Base-by-base conservation (phyloP, 2,797 vertebrate genomes). In the Coccyzus lansbergi region DNA sequence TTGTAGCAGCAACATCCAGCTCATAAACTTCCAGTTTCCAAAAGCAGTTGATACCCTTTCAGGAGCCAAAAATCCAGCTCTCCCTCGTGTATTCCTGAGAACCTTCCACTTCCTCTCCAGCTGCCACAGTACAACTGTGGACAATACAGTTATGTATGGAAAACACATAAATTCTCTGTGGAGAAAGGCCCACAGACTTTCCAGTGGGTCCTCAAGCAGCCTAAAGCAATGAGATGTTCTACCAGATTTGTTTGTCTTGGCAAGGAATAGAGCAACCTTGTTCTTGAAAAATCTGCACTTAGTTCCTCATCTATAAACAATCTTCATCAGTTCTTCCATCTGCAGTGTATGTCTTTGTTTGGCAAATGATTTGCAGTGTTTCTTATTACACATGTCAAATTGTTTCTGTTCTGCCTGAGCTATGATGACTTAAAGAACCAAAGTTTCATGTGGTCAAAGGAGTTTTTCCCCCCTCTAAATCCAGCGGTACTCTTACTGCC, bases 271-370 rank as follows among this genome's bases (percentile, higher is more conserved):
- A 64, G 28, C 78, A 96, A 94, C 86, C 88, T 80, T 89, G 76
- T 68, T 92, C 86, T 91, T 87, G 68, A 94, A 94, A 94, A 95
- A 82, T 69, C 93, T 79, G 86, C 90, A 84, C 77, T 95, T 74
- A 93, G 70, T 74, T 94, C 83, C 83, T 49, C 81, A 83, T 85
- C 82, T 95, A 94, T 88, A 96, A 94, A 96, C 95, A 94, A 71
- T 87, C 94, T 93, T 86, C 92, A 94, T 95, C 92, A 95, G 86
- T 84, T 88, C 90, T 93, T 94, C 88, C 96, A 96, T 93, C 92
- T 95, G 95, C 75, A 93, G 93, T 58, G 44, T 86, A 90, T 70
- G 81, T 79, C 84, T 94, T 88, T 94, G 92, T 96, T 67, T 95
- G 88, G 95, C 76, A 95, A 96, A 95, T 86, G 88, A 68, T 60